Conservation (phyloP, 2,113 vertebrate genomes). For the Reinhardtius hippoglossoides region DNA sequence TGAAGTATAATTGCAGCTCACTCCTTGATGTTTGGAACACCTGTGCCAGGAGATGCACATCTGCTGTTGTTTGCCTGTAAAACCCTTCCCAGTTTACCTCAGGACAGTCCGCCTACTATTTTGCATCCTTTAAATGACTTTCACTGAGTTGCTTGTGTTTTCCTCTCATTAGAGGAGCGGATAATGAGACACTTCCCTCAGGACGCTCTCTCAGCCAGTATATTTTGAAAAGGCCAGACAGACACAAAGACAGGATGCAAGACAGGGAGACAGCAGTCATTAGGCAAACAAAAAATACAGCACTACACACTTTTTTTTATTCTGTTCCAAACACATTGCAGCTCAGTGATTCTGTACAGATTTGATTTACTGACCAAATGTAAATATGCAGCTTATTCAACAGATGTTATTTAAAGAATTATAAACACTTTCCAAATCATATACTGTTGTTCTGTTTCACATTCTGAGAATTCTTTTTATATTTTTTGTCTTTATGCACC, state of each 20-base stretch:
- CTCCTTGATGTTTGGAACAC: conserved; percentile 25
- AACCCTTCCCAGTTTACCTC: conserved; percentile 56
- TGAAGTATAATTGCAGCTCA: conserved; percentile 19
- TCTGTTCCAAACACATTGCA: not conserved
- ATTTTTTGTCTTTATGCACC: conserved; percentile 23
- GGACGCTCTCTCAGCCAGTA: conserved; percentile 48
- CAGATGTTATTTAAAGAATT: conserved; percentile 71
- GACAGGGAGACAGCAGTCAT: conserved; percentile 27
- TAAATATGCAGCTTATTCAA: conserved; percentile 53
- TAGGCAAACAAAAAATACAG: conserved; percentile 13
- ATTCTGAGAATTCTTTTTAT: conserved; percentile 42
- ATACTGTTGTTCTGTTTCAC: conserved; percentile 33
- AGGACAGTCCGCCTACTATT: conserved; percentile 38
- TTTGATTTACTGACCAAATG: conserved; percentile 21
- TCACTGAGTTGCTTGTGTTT: conserved; percentile 25
- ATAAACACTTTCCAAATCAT: conserved; percentile 35
- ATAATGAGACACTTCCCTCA: conserved; percentile 54
- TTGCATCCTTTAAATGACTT: conserved; percentile 51
- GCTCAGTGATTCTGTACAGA: conserved; percentile 17
- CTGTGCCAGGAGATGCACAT: not conserved
- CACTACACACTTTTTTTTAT: not conserved
- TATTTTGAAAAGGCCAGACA: conserved; percentile 51
- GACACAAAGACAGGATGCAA: conserved; percentile 35
- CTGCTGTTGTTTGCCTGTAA: conserved; percentile 21
- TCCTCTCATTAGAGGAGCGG: conserved; percentile 39